A percentile compares a stretch with the other conserved stretches of the same genome.
Conservation (phyloP, 2,113 vertebrate species). For the Tichodroma muraria region DNA sequence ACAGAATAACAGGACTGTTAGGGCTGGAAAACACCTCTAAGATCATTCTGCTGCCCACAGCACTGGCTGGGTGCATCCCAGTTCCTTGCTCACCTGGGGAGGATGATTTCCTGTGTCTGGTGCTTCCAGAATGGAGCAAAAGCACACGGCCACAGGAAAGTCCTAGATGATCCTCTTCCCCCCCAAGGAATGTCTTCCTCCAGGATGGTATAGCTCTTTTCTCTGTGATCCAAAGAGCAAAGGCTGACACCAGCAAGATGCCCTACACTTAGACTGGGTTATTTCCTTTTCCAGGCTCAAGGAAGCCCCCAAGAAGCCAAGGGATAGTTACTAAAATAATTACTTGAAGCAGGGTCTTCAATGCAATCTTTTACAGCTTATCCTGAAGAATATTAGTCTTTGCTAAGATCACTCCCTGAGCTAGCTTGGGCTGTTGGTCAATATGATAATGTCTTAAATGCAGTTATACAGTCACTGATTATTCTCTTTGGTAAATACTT, state of each 20-base stretch:
- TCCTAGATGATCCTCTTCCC: accelerated
- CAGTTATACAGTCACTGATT: background rate
- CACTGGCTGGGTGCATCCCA: accelerated
- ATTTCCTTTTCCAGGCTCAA: background rate
- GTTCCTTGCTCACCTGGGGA: background rate
- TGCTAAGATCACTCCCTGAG: background rate
- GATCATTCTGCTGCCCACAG: background rate
- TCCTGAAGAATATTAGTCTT: background rate
- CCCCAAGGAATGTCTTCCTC: background rate
- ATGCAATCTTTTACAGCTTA: background rate
- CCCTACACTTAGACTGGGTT: too few species aligned
- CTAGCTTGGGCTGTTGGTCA: background rate
- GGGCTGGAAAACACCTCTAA: background rate
- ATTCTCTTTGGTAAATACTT: constrained; percentile 9
- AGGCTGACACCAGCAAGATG: accelerated
- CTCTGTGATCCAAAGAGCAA: background rate
- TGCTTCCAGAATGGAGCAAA: background rate
- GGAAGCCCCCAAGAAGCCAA: background rate
- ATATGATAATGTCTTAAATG: background rate
- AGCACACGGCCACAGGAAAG: accelerated
- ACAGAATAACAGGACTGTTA: background rate
- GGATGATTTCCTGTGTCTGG: background rate
- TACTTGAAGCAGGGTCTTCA: background rate
- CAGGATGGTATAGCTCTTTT: background rate
- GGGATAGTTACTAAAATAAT: background rate